Percentiles rank a stretch among this genome's conserved stretches.
Evolutionary conservation across 2,888 invertebrate species (phyloP).

Genomic region (Harpalus rubripes): DNA sequence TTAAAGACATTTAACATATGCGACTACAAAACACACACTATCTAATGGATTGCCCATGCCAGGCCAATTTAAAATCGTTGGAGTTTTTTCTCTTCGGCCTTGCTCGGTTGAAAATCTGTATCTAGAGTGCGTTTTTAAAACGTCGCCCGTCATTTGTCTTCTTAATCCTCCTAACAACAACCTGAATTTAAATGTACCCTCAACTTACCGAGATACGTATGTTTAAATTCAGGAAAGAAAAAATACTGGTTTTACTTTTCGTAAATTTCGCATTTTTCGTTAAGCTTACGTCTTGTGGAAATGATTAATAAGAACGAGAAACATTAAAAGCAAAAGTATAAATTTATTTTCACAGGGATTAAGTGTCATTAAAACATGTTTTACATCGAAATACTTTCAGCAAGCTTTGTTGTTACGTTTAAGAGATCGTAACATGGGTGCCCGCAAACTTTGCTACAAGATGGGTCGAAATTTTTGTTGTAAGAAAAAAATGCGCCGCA

Average conservation of each 20-base stretch:
- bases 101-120: conserved; percentile 26
- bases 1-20: too few relatives aligned
- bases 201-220: conserved; percentile 4
- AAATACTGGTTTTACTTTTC: not conserved
- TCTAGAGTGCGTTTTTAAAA: conserved; percentile 45
- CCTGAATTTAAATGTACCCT: conserved; percentile 38
- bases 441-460: too few relatives aligned
- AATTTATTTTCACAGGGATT: not conserved
- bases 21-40: too few relatives aligned
- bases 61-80: too few relatives aligned
- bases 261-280: not conserved
- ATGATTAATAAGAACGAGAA: not conserved
- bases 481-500: too few relatives aligned
- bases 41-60: too few relatives aligned
- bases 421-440: not conserved
- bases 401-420: not conserved
- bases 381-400: not conserved
- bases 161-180: conserved; percentile 52
- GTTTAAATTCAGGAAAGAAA: not conserved
- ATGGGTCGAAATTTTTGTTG: too few relatives aligned
- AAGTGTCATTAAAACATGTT: not conserved
- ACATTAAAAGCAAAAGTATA: not conserved
- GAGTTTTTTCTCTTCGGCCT: not conserved
- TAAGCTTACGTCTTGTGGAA: not conserved
- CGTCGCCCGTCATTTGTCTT: conserved; percentile 45